phyloP scores from a whole-genome alignment of 2,888 invertebrate species.

The Cantharis nigra region DNA sequence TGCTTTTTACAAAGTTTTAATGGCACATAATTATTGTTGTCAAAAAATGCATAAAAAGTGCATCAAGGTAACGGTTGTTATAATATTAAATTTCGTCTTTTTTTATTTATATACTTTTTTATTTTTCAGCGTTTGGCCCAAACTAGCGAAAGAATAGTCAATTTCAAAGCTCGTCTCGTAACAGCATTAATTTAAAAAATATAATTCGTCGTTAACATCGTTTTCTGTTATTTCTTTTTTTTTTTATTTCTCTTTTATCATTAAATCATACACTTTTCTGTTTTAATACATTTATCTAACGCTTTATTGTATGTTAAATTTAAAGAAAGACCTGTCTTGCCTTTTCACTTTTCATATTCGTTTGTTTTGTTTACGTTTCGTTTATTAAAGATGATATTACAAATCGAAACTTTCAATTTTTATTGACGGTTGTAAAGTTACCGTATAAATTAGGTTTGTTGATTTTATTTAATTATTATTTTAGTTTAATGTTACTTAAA shows the following conservation, averaged over 20 bases:
- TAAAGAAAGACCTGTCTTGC: background rate
- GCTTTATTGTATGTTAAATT: background rate
- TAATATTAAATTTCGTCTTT: background rate
- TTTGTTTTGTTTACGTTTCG: conserved; percentile 1
- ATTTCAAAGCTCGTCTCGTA: conserved; percentile 90
- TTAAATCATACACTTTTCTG: background rate
- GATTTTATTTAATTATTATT: conserved; percentile 15
- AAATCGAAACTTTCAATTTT: background rate
- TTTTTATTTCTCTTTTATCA: background rate
- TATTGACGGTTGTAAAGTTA: conserved; percentile 7
- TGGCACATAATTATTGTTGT: background rate
- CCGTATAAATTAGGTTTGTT: conserved; percentile 9
- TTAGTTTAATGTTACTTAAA: conserved; percentile 2
- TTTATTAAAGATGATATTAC: background rate
- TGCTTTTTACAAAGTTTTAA: conserved; percentile 7
- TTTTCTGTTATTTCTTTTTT: conserved; percentile 1
- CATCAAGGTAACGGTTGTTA: conserved; percentile 10
- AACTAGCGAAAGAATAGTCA: conserved; percentile 89
- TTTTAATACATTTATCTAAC: background rate
- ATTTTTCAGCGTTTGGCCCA: conserved; percentile 75
- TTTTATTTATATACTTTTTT: conserved; percentile 32
- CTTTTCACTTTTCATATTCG: background rate
- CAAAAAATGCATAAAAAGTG: background rate
- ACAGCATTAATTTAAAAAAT: conserved; percentile 80
- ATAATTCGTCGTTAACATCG: conserved; percentile 1